Evolutionary conservation across 1,140 invertebrate species (phyloP).

Genomic region (Mercenaria mercenaria): DNA sequence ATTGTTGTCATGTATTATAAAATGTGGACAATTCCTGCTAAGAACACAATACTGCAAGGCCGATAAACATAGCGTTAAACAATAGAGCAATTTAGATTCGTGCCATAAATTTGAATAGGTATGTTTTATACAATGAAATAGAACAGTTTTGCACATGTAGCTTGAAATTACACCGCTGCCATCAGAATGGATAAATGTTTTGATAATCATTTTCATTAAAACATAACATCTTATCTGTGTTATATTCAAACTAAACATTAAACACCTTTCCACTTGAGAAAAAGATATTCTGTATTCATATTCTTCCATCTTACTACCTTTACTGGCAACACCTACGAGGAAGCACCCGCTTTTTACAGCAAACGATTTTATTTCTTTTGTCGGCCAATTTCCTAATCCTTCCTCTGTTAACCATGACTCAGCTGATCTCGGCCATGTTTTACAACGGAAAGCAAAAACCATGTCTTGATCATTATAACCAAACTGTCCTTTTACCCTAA

Average conservation of each 20-base stretch:
- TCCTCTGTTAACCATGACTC: neutral
- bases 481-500: neutral
- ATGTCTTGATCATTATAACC: too few species aligned
- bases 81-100: neutral
- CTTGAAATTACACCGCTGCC: neutral
- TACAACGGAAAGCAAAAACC: neutral
- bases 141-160: conserved; percentile 15
- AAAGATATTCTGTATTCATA: conserved; percentile 11
- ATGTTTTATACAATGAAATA: neutral
- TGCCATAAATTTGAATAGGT: neutral
- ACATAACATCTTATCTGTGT: conserved; percentile 5
- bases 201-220: neutral
- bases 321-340: neutral
- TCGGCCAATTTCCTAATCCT: neutral
- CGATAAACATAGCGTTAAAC: neutral
- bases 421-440: neutral
- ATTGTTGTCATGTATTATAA: neutral
- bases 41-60: neutral
- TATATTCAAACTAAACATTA: neutral
- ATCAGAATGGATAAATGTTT: neutral
- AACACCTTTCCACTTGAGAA: neutral
- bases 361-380: neutral
- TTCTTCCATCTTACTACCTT: neutral
- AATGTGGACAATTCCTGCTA: neutral
- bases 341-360: neutral